Base-by-base conservation (phyloP, 2,113 vertebrate genomes). In the Equus przewalskii region DNA sequence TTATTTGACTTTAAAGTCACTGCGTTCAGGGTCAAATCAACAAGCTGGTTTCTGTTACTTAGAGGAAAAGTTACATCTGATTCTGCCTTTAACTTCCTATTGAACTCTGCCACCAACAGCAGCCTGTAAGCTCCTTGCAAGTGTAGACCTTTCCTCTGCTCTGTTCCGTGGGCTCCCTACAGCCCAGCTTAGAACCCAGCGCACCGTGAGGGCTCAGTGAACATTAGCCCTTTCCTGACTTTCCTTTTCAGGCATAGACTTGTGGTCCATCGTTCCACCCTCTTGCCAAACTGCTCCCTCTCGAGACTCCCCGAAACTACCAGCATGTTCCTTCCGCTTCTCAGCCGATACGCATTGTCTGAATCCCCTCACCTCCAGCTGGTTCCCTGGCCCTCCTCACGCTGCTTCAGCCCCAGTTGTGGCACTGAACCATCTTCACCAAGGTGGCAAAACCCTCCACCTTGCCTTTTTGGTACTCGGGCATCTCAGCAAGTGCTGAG, bases 341-440 rank as follows among this genome's bases (percentile, higher is more conserved):
- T 54, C 67, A 30, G 54, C 36, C 36, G 33, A 60, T 9, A 28
- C n/a, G 22, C 16, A 11, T 13, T 28, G n/a, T 33, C 58, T 12
- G 24, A 4, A 24, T 12, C 36, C 46, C 36, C 19, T 72, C 24
- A 18, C 26, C 24, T 72, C 60, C 30, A 1, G 14, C 46, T 30
- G 18, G 19, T 9, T 22, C 56, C 44, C 21, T 8, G 16, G 13
- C 26, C 21, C n/a, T 56, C 7, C 0, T 1, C 0, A 0, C 26
- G 24, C n/a, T 24, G 33, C 26, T 60, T 54, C 65, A 65, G 85
- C 9, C 19, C 33, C 10, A 80, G 16, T n/a, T 28, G 16, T 49
- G 41, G 22, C 3, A 3, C 41, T 44, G 41, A 28, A 46, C 21
- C 15, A 21, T 36, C 41, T 19, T 62, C 75, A 62, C 22, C 30